Percentiles rank a stretch among this genome's conserved stretches.
Evolutionary conservation across 2,888 invertebrate genomes (phyloP).

Genomic region (Leuctra nigra): DNA sequence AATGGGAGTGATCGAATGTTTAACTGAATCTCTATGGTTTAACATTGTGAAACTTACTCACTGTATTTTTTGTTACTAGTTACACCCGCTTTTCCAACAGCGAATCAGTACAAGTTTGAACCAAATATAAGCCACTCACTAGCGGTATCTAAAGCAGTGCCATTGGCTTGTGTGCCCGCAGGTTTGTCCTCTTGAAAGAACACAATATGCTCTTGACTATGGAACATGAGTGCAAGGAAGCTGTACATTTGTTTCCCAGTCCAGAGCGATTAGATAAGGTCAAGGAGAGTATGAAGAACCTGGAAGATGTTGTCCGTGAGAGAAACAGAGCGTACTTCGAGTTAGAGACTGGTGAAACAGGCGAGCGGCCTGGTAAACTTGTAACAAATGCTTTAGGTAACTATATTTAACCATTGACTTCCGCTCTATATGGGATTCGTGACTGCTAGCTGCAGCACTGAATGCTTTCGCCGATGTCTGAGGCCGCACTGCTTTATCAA

Average conservation of each 20-base stretch:
- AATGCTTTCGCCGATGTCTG: too few relatives aligned
- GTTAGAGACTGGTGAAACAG: constrained; percentile 82
- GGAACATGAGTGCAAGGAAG: constrained; percentile 72
- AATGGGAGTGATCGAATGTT: too few relatives aligned
- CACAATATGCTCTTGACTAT: constrained; percentile 95
- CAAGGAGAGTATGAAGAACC: constrained; percentile 88
- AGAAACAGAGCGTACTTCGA: constrained; percentile 83
- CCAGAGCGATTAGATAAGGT: constrained; percentile 91
- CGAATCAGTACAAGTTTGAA: too few relatives aligned
- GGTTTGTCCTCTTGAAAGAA: constrained; percentile 87
- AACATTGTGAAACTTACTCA: too few relatives aligned
- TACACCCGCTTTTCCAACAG: too few relatives aligned
- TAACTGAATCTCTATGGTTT: too few relatives aligned
- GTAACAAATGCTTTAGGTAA: constrained; percentile 56
- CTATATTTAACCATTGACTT: too few relatives aligned
- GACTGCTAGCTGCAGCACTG: too few relatives aligned
- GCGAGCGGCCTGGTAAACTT: constrained; percentile 63
- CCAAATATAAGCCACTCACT: not conserved
- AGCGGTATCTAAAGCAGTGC: too few relatives aligned
- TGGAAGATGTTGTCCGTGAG: constrained; percentile 86
- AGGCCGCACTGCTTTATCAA: too few relatives aligned
- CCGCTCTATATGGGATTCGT: too few relatives aligned
- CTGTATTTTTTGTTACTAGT: not conserved
- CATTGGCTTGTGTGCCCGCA: constrained; percentile 35
- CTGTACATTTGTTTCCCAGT: constrained; percentile 69